Percentiles rank a stretch among this genome's conserved stretches.
These are phyloP conservation scores for Limanda limanda DNA, from an alignment of 2,113 vertebrate genomes.

Conservation along the genomic window DNA sequence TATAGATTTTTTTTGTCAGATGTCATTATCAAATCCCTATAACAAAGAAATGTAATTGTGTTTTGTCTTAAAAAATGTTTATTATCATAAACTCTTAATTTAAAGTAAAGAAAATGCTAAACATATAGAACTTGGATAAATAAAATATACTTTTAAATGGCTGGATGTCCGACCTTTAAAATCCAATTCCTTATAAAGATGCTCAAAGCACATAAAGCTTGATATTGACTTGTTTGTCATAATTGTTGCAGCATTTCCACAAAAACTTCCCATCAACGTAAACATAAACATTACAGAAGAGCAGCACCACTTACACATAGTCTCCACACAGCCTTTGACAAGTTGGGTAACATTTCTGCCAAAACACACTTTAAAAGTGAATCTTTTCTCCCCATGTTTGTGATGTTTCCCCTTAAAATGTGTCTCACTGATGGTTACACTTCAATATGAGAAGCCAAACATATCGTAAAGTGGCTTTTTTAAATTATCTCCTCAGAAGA, in stretches of 20 bases:
- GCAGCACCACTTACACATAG: background rate
- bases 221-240: background rate
- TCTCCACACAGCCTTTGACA: background rate
- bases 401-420: background rate
- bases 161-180: too few species aligned
- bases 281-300: background rate
- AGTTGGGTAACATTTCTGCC: background rate
- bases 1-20: too few species aligned
- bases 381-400: too few species aligned
- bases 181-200: background rate
- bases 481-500: conserved; percentile 26
- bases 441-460: background rate
- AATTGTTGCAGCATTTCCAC: background rate
- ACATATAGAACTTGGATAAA: too few species aligned
- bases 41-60: too few species aligned
- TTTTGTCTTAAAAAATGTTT: too few species aligned
- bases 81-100: too few species aligned
- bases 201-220: background rate
- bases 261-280: background rate
- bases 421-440: conserved; percentile 6
- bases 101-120: too few species aligned
- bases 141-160: too few species aligned
- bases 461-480: conserved; percentile 5
- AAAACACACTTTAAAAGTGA: too few species aligned
- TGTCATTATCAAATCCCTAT: too few species aligned